Evolutionary conservation across 1,140 invertebrate genomes (phyloP).

Genomic region (Polypedilum pembai): DNA sequence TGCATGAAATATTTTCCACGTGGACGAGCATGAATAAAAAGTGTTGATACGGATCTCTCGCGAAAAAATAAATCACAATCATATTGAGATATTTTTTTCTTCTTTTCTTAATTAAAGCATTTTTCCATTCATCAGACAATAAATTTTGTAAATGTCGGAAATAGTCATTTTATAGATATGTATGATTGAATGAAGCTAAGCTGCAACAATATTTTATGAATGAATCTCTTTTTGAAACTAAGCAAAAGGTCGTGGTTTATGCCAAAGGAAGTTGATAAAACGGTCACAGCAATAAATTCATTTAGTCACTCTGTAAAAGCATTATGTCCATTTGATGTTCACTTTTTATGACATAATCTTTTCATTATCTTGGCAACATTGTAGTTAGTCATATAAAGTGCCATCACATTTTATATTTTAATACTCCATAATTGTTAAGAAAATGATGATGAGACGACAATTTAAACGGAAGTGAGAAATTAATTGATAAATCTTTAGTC

Average conservation of each 20-base stretch:
- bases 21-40: neutral
- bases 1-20: no score
- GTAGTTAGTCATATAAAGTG: neutral
- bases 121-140: neutral
- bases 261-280: no score
- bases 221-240: no score
- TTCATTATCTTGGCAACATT: neutral
- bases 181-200: neutral
- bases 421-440: neutral
- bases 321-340: neutral
- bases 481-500: constrained; percentile 5
- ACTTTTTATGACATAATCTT: neutral
- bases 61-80: neutral
- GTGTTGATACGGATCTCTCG: neutral
- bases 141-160: neutral
- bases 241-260: no score
- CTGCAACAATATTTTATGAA: neutral
- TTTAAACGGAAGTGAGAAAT: neutral
- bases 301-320: neutral
- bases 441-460: constrained; percentile 1
- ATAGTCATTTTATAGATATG: neutral
- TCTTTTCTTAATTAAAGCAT: neutral
- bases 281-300: no score
- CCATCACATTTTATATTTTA: neutral
- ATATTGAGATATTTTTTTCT: neutral